A percentile compares a stretch with the other conserved stretches of the same genome.
Conservation (phyloP, 2,113 vertebrate genomes). For the Galbula dea region DNA sequence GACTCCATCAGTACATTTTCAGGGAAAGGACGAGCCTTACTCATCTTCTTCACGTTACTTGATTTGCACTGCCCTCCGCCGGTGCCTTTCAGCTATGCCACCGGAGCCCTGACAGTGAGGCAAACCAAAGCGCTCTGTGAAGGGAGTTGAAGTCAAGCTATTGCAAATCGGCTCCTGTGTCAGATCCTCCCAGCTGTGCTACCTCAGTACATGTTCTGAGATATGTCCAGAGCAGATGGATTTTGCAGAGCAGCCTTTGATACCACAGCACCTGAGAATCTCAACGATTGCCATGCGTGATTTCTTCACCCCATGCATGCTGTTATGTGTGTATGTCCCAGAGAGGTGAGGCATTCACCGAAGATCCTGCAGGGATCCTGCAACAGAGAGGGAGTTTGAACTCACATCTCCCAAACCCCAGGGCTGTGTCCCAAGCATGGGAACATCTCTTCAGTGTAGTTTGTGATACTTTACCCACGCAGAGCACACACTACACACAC, state of each 20-base stretch:
- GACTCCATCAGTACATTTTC: background rate
- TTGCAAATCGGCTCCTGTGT: background rate
- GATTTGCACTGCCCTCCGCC: constrained; percentile 10
- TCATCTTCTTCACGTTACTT: background rate
- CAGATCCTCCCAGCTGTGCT: background rate
- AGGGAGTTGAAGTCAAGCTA: background rate
- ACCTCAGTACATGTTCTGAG: rapidly evolving
- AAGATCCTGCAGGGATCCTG: background rate
- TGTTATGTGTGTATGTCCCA: rapidly evolving
- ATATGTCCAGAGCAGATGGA: rapidly evolving
- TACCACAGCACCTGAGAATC: background rate
- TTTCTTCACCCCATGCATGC: background rate
- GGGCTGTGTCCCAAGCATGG: background rate
- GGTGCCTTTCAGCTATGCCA: background rate
- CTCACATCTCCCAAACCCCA: background rate
- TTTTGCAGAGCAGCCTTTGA: background rate
- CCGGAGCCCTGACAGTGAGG: background rate
- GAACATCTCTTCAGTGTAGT: background rate
- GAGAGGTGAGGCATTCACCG: background rate
- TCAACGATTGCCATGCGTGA: rapidly evolving
- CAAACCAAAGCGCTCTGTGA: no score
- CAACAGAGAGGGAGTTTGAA: background rate
- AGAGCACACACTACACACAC: rapidly evolving
- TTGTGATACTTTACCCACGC: background rate
- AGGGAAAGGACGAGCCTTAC: background rate